Evolutionary conservation across 1,140 invertebrate species (phyloP), one percentile per base, ranked within the genome.

Genomic region (Drosophila lowei): DNA sequence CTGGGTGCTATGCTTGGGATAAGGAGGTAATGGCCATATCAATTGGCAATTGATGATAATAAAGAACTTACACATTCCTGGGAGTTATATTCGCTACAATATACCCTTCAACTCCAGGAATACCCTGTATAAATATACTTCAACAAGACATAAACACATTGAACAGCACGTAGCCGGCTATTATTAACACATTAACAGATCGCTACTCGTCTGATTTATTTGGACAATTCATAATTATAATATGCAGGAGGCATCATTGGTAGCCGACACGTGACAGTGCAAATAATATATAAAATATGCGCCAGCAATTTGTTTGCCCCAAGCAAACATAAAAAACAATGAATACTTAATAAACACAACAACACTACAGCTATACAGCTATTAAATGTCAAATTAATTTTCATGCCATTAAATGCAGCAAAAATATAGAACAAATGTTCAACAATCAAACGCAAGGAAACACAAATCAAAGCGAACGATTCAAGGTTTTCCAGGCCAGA

Each of bases 111-210:
- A 30, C 49, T 53, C 47, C 25, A 16, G 5, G 30, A n/a, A 41
- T 23, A 28, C 57, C 15, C 8, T 30, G 30, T n/a, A 34, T 43
- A n/a, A 23, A 34, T 46, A 38, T 23, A 7, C 34, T 16, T 28
- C 28, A 62, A 72, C 46, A 44, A 72, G 68, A 63, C 53, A 68
- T 68, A 42, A 68, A 68, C 66, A 68, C 63, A 57, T 68, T 46
- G 34, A 64, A 60, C 73, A 77, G 49, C 28, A 50, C 44, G 61
- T 73, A 55, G 53, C 54, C 44, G 72, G 72, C 66, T 56, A 80
- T 84, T 79, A 86, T 85, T 77, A 85, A 85, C 77, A 85, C 81
- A 85, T 85, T 85, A 85, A 81, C 73, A 76, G 72, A 42, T 68
- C 56, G 58, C 77, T 79, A 66, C 46, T 46, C 76, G 61, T 18